Conservation (phyloP, 2,113 vertebrate species). For the Xyliphius kryptos region DNA sequence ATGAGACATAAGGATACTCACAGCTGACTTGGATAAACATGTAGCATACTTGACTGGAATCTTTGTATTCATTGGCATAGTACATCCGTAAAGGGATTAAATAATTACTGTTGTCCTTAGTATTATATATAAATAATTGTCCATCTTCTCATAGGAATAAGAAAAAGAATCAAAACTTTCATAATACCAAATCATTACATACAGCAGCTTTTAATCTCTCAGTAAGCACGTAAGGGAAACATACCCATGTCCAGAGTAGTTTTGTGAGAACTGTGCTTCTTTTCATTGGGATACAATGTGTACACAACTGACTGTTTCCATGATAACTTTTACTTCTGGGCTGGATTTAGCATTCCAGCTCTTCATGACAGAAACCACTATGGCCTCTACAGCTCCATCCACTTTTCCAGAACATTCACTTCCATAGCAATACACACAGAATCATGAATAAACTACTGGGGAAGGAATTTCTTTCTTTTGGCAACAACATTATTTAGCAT, state of each 20-base stretch:
- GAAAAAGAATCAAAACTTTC: no score
- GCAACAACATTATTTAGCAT: no score
- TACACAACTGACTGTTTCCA: constrained; percentile 41
- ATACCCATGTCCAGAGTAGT: constrained; percentile 5
- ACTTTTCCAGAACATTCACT: constrained; percentile 38
- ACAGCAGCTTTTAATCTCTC: no score
- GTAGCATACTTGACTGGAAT: no score
- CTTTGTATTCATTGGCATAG: no score
- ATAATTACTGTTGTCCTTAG: no score
- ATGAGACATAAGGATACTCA: no score
- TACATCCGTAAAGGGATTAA: no score
- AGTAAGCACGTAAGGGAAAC: no score
- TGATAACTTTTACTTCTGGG: constrained; percentile 37
- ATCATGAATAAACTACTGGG: constrained; percentile 29
- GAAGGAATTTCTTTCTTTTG: constrained; percentile 29
- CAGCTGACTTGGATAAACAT: no score
- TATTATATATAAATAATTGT: no score
- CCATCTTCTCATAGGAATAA: no score
- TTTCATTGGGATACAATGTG: constrained; percentile 34
- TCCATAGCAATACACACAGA: constrained; percentile 19
- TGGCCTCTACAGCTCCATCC: constrained; percentile 37
- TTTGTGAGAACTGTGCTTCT: constrained; percentile 21
- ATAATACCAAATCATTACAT: constrained; percentile 27
- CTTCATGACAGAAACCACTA: constrained; percentile 43
- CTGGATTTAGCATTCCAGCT: constrained; percentile 36